Percentiles rank a stretch among this genome's conserved stretches.
Conservation (phyloP, 2,797 vertebrate genomes). For the Mus caroli region DNA sequence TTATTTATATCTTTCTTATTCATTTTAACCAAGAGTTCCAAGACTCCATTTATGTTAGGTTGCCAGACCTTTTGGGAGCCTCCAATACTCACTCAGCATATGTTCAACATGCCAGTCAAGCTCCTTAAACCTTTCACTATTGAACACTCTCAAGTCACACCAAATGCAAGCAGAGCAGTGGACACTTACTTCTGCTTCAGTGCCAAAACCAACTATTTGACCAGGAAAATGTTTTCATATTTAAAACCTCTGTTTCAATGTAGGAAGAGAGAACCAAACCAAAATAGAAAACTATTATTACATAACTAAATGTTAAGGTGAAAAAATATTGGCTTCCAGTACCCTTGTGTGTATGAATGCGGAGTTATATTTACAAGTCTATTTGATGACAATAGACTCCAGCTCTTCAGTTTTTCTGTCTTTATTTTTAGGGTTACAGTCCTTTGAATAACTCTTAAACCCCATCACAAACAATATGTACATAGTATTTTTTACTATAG, state of each 20-base stretch:
- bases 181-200: neutral
- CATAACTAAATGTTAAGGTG: constrained; percentile 16
- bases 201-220: constrained; percentile 21
- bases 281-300: neutral
- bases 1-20: constrained; percentile 8
- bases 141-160: neutral
- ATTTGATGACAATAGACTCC: neutral
- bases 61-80: neutral
- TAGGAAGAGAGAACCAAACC: constrained; percentile 16
- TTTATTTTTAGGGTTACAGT: neutral
- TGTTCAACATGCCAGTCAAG: neutral
- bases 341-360: neutral
- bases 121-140: neutral
- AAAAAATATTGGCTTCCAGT: neutral
- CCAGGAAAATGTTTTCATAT: neutral
- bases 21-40: neutral
- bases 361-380: neutral
- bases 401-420: neutral
- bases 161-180: neutral
- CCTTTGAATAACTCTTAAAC: neutral
- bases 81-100: neutral
- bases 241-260: neutral
- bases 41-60: neutral
- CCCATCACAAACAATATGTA: constrained; percentile 27
- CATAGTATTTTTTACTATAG: constrained; percentile 31